These are phyloP conservation scores for Hedya salicella DNA, from an alignment of 2,888 invertebrate species.

Conservation along the genomic window DNA sequence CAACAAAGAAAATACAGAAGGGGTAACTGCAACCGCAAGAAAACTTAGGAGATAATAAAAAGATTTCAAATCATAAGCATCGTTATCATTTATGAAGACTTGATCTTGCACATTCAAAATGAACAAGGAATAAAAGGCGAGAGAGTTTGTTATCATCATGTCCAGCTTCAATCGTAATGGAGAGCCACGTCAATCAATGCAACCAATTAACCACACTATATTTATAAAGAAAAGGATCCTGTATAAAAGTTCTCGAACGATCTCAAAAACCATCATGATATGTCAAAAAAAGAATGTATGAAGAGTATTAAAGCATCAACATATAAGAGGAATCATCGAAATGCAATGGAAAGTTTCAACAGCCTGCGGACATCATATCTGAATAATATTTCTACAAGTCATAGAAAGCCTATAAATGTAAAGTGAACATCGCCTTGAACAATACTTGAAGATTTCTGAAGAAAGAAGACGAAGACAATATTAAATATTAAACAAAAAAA, in stretches of 20 bases:
- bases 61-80: background rate
- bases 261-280: background rate
- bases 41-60: background rate
- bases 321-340: background rate
- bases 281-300: background rate
- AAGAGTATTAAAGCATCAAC: background rate
- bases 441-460: conserved; percentile 19
- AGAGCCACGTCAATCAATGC: background rate
- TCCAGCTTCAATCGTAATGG: background rate
- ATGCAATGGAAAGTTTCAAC: background rate
- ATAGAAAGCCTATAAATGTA: background rate
- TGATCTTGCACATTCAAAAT: background rate
- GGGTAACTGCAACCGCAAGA: background rate
- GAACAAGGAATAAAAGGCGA: background rate
- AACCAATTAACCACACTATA: background rate
- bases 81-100: background rate
- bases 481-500: conserved; percentile 10
- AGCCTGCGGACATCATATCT: background rate
- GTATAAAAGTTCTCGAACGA: background rate
- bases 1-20: background rate
- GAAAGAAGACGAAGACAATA: conserved; percentile 9
- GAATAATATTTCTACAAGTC: conserved; percentile 7
- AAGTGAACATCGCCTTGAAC: background rate
- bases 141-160: background rate
- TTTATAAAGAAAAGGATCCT: conserved; percentile 7